Conservation (phyloP, 1,140 invertebrate genomes). For the Thaumatotibia leucotreta region DNA sequence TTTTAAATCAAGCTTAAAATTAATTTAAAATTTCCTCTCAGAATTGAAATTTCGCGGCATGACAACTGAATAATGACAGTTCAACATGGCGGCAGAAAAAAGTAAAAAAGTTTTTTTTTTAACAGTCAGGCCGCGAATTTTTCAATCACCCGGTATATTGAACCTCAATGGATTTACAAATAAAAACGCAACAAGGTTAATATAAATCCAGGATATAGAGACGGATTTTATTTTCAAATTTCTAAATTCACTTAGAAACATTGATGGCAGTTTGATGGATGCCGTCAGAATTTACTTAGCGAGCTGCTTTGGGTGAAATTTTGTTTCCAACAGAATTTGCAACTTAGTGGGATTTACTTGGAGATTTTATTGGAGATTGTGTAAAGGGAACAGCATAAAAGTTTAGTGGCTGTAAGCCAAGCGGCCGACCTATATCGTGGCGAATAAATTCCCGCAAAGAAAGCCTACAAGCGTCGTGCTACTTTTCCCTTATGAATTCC, state of each 20-base stretch:
- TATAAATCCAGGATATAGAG: neutral
- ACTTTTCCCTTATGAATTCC: neutral
- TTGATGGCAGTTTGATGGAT: constrained; percentile 2
- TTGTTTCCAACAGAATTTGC: neutral
- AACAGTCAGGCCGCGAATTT: too few species aligned
- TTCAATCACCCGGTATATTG: too few species aligned
- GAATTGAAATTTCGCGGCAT: too few species aligned
- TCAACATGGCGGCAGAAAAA: too few species aligned
- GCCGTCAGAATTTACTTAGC: neutral
- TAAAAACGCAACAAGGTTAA: neutral
- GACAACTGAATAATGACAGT: too few species aligned
- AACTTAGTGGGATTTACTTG: neutral
- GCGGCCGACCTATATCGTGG: constrained; percentile 1
- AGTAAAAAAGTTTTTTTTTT: too few species aligned
- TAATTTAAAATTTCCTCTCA: too few species aligned
- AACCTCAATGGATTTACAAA: neutral
- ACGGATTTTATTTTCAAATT: neutral
- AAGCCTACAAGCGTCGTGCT: neutral
- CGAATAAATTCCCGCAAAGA: constrained; percentile 2
- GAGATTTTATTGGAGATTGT: neutral
- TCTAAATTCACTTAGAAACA: neutral
- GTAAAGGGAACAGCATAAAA: constrained; percentile 6
- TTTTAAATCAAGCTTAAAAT: too few species aligned
- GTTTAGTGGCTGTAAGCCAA: constrained; percentile 9
- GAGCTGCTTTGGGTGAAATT: neutral